phyloP scores from a whole-genome alignment of 2,797 vertebrate genomes.

The Leuciscus waleckii region DNA sequence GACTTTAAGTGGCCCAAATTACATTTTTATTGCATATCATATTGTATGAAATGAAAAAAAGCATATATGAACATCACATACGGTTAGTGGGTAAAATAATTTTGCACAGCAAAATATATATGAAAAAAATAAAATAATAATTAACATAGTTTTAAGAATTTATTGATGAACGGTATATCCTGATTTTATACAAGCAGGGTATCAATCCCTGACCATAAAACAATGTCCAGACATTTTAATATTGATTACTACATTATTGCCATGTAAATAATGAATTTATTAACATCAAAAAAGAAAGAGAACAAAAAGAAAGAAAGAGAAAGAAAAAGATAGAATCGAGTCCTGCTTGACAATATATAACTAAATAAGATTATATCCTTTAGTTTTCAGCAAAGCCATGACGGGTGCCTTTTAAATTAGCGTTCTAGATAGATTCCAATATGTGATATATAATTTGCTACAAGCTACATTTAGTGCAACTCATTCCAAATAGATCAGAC shows the following conservation, averaged over 20 bases:
- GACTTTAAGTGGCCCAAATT: slow-evolving; percentile 78
- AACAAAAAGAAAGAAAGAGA: background rate
- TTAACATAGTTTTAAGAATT: slow-evolving; percentile 95
- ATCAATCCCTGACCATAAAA: slow-evolving; percentile 92
- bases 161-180: slow-evolving; percentile 91
- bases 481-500: slow-evolving; percentile 89
- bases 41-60: slow-evolving; percentile 92
- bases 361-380: slow-evolving; percentile 86
- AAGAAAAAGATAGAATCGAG: slow-evolving; percentile 77
- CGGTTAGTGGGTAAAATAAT: slow-evolving; percentile 99
- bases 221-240: slow-evolving; percentile 87
- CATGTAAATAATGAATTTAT: slow-evolving; percentile 91
- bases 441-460: slow-evolving; percentile 83
- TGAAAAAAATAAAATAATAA: slow-evolving; percentile 79
- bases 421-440: slow-evolving; percentile 84
- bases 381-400: slow-evolving; percentile 86
- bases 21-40: slow-evolving; percentile 86
- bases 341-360: slow-evolving; percentile 88
- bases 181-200: slow-evolving; percentile 93
- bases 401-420: slow-evolving; percentile 83
- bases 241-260: slow-evolving; percentile 94
- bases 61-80: slow-evolving; percentile 98
- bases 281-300: slow-evolving; percentile 69
- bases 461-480: slow-evolving; percentile 94
- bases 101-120: slow-evolving; percentile 99